Evolutionary conservation across 2,888 invertebrate genomes (phyloP), one percentile per base, ranked within the genome.

Genomic region (Drosophila suboccidentalis): DNA sequence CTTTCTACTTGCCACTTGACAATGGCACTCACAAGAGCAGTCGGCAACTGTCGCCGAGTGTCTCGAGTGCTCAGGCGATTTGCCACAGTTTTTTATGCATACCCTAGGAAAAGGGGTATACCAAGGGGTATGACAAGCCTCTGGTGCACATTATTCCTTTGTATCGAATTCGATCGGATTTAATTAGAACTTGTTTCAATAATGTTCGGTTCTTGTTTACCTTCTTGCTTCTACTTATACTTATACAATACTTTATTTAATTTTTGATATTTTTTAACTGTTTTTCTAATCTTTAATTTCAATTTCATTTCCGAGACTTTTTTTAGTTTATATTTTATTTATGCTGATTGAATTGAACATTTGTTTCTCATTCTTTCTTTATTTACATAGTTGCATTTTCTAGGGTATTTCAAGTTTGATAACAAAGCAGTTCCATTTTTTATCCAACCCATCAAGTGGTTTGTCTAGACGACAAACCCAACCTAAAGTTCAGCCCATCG

Each of bases 1-100:
- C 78, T 78, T 58, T 67, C 38, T n/a, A 1, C 38, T n/a, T 6
- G 38, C 38, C 22, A 65, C 78, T 78, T 61, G 73, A 73, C 78
- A 61, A 58, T 71, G 66, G 46, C 57, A 76, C 57, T 60, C 51
- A 53, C 54, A 60, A 57, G 47, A 49, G 51, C 65, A 58, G 17
- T 43, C 17, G 44, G 46, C 51, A 59, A 57, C 67, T 78, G 75
- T 78, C 73, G 50, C 60, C 41, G 54, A 50, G 41, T 43, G 55
- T 58, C 73, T 76, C 64, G 29, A 76, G 75, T 64, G 63, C 10
- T 29, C 19, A 43, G 77, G 59, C 57, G 63, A 57, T 66, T 76
- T 51, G 65, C 47, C 34, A 44, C 70, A 49, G 39, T 57, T 49
- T 15, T 19, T 41, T 13, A 19, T 26, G 8, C 11, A 50, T 50